Conservation (phyloP, 2,888 invertebrate species). For the Agrotis clavis region DNA sequence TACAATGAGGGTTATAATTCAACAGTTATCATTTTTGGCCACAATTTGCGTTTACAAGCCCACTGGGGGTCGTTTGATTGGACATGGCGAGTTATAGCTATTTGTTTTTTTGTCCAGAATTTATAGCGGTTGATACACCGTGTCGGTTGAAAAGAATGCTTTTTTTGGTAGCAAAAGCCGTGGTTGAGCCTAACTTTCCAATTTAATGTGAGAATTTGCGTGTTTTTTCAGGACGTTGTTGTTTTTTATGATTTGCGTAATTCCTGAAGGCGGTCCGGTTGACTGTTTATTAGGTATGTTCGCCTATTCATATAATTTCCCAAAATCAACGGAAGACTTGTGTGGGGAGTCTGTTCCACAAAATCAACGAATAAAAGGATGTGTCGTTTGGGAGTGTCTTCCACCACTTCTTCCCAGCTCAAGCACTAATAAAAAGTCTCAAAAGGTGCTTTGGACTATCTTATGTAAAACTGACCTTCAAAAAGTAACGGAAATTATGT, state of each 20-base stretch:
- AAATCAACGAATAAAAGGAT: no score
- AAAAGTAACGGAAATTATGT: no score
- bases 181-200: constrained; percentile 5
- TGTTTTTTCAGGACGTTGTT: neutral
- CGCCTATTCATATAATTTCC: no score
- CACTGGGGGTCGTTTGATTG: constrained; percentile 82
- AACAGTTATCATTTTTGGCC: constrained; percentile 86
- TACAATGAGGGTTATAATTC: constrained; percentile 77
- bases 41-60: constrained; percentile 77
- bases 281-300: no score
- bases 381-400: no score
- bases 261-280: no score
- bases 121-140: constrained; percentile 65
- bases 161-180: neutral
- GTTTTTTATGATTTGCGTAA: neutral
- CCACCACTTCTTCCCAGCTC: no score
- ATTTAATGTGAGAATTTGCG: neutral
- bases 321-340: no score
- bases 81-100: constrained; percentile 76
- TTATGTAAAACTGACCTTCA: no score
- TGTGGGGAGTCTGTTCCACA: no score
- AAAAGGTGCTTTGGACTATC: no score
- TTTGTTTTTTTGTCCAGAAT: constrained; percentile 69
- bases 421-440: no score
- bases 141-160: constrained; percentile 40